Evolutionary conservation across 2,797 vertebrate genomes (phyloP).

Genomic region (Cyclopterus lumpus): DNA sequence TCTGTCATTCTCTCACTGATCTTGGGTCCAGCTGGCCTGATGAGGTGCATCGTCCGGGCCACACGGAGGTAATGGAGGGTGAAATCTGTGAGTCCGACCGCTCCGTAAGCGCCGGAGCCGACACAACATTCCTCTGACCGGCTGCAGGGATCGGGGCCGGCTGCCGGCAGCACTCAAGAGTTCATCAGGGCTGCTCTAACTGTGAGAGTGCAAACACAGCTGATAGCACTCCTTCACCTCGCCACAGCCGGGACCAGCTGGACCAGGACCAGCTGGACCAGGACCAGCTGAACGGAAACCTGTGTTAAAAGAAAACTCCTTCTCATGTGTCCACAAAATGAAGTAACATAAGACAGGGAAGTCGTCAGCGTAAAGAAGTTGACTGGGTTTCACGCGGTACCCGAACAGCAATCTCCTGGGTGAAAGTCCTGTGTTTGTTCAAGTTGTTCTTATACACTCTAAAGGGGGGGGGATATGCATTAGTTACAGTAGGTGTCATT

Average conservation of each 20-base stretch:
- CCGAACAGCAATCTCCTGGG: too few relatives aligned
- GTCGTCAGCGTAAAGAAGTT: too few relatives aligned
- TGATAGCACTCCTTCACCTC: not conserved
- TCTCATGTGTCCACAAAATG: not conserved
- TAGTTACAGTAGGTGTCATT: too few relatives aligned
- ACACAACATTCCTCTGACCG: constrained; percentile 82
- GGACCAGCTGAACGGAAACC: not conserved
- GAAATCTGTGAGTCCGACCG: constrained; percentile 73
- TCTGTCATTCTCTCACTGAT: constrained; percentile 29
- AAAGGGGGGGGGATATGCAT: too few relatives aligned
- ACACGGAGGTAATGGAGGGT: constrained; percentile 73
- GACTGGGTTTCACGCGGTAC: too few relatives aligned
- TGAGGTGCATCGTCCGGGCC: constrained; percentile 58
- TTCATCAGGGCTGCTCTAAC: not conserved
- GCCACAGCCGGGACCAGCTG: too few relatives aligned
- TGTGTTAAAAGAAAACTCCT: too few relatives aligned
- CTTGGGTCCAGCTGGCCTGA: constrained; percentile 17
- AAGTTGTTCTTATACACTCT: too few relatives aligned
- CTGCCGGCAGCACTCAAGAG: constrained; percentile 27
- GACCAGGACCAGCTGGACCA: too few relatives aligned
- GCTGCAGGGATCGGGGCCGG: constrained; percentile 74
- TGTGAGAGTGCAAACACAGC: constrained; percentile 8
- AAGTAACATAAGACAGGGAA: too few relatives aligned
- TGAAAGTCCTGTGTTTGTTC: too few relatives aligned
- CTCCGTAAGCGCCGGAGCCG: constrained; percentile 80